A percentile compares a stretch with the other conserved stretches of the same genome.
Conservation (phyloP, 2,797 vertebrate genomes). For the Rhinichthys osculus region DNA sequence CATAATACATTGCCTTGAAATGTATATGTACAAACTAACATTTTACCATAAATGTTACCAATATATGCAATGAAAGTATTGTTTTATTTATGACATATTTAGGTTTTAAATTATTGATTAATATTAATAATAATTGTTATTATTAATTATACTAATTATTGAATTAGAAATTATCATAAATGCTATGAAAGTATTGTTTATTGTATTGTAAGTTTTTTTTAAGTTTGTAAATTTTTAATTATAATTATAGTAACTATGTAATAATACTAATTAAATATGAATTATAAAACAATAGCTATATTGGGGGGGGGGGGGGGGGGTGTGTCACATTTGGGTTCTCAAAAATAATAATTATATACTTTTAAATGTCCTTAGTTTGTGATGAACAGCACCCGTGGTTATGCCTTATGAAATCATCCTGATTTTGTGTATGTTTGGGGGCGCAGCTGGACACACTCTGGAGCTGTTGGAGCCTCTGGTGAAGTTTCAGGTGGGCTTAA, state of each 20-base stretch:
- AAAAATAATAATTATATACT: too few relatives aligned
- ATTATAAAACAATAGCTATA: too few relatives aligned
- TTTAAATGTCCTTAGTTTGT: too few relatives aligned
- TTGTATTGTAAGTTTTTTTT: not conserved
- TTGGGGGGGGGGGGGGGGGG: too few relatives aligned
- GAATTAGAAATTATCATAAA: not conserved
- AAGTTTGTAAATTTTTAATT: too few relatives aligned
- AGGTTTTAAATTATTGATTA: not conserved
- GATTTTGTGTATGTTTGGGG: constrained; percentile 45
- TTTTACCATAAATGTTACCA: not conserved
- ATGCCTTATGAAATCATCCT: constrained; percentile 7
- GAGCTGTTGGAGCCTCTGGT: constrained; percentile 94
- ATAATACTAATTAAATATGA: too few relatives aligned
- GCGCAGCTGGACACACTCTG: constrained; percentile 86
- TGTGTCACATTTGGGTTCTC: too few relatives aligned
- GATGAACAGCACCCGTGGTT: too few relatives aligned
- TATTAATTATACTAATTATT: not conserved
- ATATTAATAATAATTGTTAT: not conserved
- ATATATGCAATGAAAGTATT: not conserved
- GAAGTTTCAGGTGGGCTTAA: constrained; percentile 96
- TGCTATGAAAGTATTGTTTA: not conserved
- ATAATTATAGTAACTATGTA: too few relatives aligned
- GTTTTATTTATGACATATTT: not conserved
- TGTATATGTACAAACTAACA: too few relatives aligned
- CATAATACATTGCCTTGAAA: not conserved